These are phyloP conservation scores for Oriolus oriolus DNA, from an alignment of 2,113 vertebrate species.

Conservation along the genomic window DNA sequence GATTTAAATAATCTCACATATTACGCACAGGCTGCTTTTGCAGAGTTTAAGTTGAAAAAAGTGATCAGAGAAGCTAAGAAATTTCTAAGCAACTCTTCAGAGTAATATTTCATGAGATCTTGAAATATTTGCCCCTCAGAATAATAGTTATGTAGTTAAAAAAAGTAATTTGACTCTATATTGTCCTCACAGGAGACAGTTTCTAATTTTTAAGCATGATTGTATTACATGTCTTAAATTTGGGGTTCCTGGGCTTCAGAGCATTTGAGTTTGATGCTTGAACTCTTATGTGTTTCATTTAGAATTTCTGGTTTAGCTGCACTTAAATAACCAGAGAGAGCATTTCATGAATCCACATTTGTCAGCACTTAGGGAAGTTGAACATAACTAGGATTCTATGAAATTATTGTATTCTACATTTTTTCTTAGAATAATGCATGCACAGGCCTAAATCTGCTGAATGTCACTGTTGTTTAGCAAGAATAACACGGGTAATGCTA, in stretches of 20 bases:
- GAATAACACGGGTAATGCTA: neutral
- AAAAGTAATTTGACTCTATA: neutral
- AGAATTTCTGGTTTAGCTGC: neutral
- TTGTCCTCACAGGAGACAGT: neutral
- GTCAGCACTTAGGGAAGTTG: neutral
- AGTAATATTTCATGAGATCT: neutral
- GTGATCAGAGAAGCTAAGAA: neutral
- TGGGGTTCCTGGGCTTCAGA: neutral
- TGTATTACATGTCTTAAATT: neutral
- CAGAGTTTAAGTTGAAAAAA: neutral
- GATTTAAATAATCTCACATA: neutral
- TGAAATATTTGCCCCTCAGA: neutral
- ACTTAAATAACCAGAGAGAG: neutral
- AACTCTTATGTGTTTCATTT: neutral
- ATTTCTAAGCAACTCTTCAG: neutral
- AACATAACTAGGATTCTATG: neutral
- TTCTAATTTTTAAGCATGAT: neutral
- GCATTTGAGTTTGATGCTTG: neutral
- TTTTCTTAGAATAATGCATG: neutral
- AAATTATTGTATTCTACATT: constrained; percentile 32
- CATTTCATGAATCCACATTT: neutral
- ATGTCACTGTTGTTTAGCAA: neutral
- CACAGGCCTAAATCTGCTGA: neutral
- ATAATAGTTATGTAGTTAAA: neutral
- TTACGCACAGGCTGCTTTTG: neutral